Conservation (phyloP, 2,797 vertebrate genomes). For the Poeciliopsis paucimaculata region DNA sequence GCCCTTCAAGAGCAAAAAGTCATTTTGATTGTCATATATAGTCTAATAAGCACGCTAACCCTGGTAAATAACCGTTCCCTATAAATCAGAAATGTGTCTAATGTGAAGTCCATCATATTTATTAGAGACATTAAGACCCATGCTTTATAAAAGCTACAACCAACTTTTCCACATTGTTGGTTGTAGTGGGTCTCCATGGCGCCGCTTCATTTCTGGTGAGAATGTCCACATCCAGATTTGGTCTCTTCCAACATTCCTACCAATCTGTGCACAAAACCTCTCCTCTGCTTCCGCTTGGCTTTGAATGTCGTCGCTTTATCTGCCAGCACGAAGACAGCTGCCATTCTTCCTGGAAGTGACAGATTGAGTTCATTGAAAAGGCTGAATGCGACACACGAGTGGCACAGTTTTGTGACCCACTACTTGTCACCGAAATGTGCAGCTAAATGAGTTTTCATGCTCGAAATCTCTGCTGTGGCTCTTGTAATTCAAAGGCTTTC, state of each 20-base stretch:
- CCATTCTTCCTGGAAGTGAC: neutral
- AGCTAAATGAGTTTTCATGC: neutral
- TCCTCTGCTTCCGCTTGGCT: neutral
- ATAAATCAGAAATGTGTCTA: neutral
- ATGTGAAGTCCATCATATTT: neutral
- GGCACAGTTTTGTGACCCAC: slow-evolving; percentile 1
- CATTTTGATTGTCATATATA: neutral
- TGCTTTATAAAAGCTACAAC: neutral
- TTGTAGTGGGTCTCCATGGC: neutral
- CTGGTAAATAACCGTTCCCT: neutral
- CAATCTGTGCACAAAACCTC: neutral
- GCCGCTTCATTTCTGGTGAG: neutral
- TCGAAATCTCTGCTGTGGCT: neutral
- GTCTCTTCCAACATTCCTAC: neutral
- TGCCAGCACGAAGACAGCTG: neutral
- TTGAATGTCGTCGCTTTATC: neutral
- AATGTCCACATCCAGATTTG: neutral
- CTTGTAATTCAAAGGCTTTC: neutral
- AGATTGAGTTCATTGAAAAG: slow-evolving; percentile 8
- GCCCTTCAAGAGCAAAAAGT: neutral
- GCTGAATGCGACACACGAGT: neutral
- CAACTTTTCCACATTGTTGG: neutral
- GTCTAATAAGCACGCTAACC: neutral
- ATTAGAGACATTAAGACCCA: neutral
- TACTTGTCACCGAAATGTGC: neutral